Percentiles rank a stretch among this genome's conserved stretches.
phyloP scores from a whole-genome alignment of 2,888 invertebrate species.

The Euspilapteryx auroguttella region DNA sequence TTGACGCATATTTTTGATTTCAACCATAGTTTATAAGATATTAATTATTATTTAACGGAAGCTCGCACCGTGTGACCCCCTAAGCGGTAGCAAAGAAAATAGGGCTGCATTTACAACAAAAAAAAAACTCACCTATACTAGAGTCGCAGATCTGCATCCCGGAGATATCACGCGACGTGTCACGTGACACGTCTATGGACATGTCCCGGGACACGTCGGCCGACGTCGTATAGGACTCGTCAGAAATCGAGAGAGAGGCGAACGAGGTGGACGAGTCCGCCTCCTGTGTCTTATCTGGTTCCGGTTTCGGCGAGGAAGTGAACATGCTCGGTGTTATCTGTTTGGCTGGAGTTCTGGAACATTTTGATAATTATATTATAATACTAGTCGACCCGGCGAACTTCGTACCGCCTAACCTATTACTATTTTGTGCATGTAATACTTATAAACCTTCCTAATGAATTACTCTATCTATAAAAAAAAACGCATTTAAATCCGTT shows the following conservation, averaged over 20 bases:
- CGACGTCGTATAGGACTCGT: constrained; percentile 36
- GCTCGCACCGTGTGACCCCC: too few species aligned
- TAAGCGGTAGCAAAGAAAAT: too few species aligned
- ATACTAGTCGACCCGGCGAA: too few species aligned
- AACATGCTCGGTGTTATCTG: constrained; percentile 39
- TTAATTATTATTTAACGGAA: too few species aligned
- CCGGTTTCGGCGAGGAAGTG: constrained; percentile 45
- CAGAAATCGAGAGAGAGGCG: constrained; percentile 41
- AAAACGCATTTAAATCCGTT: too few species aligned
- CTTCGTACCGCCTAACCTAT: too few species aligned
- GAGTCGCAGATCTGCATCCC: constrained; percentile 14
- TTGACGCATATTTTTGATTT: too few species aligned
- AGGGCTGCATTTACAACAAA: too few species aligned
- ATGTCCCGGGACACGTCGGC: constrained; percentile 18
- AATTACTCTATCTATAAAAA: too few species aligned
- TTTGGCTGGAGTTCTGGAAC: constrained; percentile 32
- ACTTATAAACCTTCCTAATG: too few species aligned
- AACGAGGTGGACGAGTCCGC: constrained; percentile 33
- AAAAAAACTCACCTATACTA: background rate
- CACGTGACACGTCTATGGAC: constrained; percentile 12
- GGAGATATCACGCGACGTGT: constrained; percentile 17
- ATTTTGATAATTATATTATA: background rate
- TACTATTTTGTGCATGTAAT: too few species aligned
- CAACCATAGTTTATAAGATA: too few species aligned
- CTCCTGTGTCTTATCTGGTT: constrained; percentile 20